Conservation (phyloP, 2,113 vertebrate species). For the Xenopus tropicalis region DNA sequence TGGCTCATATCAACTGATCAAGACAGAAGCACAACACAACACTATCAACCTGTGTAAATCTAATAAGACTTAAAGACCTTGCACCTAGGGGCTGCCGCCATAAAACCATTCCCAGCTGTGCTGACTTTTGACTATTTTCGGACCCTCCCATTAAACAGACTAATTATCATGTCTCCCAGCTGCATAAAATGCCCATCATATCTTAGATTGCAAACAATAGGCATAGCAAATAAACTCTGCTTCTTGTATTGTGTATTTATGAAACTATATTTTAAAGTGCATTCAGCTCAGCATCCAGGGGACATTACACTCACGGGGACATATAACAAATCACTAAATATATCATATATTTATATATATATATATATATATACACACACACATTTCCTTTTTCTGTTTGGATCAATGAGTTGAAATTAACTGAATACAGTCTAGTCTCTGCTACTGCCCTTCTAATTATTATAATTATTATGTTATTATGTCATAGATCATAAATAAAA, state of each 20-base stretch:
- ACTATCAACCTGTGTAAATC: constrained; percentile 61
- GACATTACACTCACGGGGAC: too few species aligned
- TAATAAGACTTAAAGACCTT: constrained; percentile 56
- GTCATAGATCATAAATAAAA: too few species aligned
- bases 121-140: constrained; percentile 31
- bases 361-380: too few species aligned
- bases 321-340: too few species aligned
- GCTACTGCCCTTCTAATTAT: too few species aligned
- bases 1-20: constrained; percentile 63
- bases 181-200: neutral
- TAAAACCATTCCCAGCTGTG: constrained; percentile 29
- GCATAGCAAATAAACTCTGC: neutral
- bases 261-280: neutral
- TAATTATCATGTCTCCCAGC: neutral
- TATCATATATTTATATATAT: too few species aligned
- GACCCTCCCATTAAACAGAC: constrained; percentile 17
- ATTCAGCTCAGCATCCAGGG: too few species aligned
- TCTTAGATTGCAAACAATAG: neutral
- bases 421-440: too few species aligned
- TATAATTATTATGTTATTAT: too few species aligned
- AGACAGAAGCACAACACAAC: constrained; percentile 60
- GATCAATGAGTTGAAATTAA: too few species aligned
- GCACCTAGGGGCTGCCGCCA: constrained; percentile 35
- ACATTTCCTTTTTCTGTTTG: too few species aligned
- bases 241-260: neutral